These are phyloP conservation scores for Dendroctonus valens DNA, from an alignment of 1,140 invertebrate species.

Conservation along the genomic window DNA sequence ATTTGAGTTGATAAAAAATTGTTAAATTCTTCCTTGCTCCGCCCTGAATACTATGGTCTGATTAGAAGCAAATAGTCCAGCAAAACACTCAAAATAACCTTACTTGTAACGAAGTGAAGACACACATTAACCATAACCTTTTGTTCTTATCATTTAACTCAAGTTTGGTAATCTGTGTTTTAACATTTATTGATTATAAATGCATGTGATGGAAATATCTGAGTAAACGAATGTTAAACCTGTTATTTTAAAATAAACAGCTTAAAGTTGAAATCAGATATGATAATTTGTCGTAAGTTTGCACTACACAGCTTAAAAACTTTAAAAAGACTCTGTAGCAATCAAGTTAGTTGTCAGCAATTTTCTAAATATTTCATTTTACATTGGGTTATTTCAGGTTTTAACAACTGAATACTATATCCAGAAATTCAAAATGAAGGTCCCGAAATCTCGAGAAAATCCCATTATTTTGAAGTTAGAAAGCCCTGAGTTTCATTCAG, in stretches of 20 bases:
- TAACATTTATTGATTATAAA: too few species aligned
- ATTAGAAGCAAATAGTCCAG: too few species aligned
- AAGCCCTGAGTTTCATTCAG: constrained; percentile 68
- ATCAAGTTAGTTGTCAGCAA: background rate
- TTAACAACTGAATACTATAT: constrained; percentile 7
- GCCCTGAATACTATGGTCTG: too few species aligned
- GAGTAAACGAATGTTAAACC: background rate
- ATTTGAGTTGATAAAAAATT: too few species aligned
- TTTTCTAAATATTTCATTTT: background rate
- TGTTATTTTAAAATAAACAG: background rate
- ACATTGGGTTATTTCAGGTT: constrained; percentile 1
- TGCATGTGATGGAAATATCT: too few species aligned
- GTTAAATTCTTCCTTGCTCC: too few species aligned
- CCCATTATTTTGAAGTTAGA: constrained; percentile 70
- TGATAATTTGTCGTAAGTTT: constrained; percentile 7
- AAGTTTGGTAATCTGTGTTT: too few species aligned
- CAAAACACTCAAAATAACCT: too few species aligned
- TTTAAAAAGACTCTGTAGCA: background rate
- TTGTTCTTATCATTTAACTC: too few species aligned
- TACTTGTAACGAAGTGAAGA: too few species aligned
- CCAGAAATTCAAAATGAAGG: constrained; percentile 40
- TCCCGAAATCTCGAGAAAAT: constrained; percentile 57
- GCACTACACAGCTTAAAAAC: background rate
- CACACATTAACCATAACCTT: too few species aligned
- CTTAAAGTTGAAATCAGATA: background rate